Percentiles rank a stretch among this genome's conserved stretches.
phyloP scores from a whole-genome alignment of 2,113 vertebrate genomes.

The Marmota flaviventris region DNA sequence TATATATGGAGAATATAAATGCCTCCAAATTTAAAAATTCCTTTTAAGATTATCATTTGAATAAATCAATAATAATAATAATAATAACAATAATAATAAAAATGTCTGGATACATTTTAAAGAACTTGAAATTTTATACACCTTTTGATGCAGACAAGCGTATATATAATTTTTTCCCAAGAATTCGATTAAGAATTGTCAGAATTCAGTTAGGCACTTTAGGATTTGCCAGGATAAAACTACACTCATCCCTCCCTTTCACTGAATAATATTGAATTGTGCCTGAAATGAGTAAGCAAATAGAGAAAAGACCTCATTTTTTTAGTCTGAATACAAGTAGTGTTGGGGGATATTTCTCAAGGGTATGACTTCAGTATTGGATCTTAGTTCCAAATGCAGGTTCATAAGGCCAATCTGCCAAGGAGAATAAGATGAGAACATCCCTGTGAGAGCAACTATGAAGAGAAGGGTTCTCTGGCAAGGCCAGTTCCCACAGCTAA shows the following conservation, averaged over 20 bases:
- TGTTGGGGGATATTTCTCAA: slow-evolving; percentile 40
- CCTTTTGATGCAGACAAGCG: background rate
- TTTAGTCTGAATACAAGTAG: slow-evolving; percentile 46
- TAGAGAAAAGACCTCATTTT: slow-evolving; percentile 67
- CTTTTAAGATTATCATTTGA: slow-evolving; percentile 10
- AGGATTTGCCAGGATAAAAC: slow-evolving; percentile 44
- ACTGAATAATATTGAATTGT: slow-evolving; percentile 57
- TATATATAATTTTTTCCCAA: background rate
- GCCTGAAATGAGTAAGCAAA: slow-evolving; percentile 59
- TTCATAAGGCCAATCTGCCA: background rate
- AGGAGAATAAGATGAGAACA: background rate
- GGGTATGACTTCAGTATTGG: background rate
- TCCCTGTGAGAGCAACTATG: background rate
- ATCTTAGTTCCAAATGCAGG: slow-evolving; percentile 16
- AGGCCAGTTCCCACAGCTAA: slow-evolving; percentile 53
- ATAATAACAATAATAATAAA: slow-evolving; percentile 37
- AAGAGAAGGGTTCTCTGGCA: background rate
- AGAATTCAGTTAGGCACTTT: slow-evolving; percentile 48
- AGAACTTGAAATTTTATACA: slow-evolving; percentile 44
- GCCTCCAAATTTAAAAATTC: slow-evolving; percentile 44
- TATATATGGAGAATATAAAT: slow-evolving; percentile 49
- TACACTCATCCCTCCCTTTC: background rate
- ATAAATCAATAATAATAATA: slow-evolving; percentile 12
- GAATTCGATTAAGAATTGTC: slow-evolving; percentile 51
- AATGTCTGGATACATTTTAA: slow-evolving; percentile 33